Base-by-base conservation (phyloP, 1,140 invertebrate species). In the Orchesella cincta region DNA sequence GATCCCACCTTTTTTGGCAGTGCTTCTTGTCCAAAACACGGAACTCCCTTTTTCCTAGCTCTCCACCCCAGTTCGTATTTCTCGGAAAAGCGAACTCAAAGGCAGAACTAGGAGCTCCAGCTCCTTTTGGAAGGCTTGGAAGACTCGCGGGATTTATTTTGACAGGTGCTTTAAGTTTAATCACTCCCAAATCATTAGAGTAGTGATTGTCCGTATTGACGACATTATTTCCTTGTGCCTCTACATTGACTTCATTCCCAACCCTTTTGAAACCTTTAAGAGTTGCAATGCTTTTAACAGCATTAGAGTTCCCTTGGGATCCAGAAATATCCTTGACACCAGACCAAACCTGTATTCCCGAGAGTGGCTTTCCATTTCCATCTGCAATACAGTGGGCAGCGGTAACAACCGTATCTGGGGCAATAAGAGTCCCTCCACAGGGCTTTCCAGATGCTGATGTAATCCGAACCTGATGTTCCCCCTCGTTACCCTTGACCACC, bases 381-480 rank as follows among this genome's bases (percentile, higher is more conserved):
- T 18, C 54, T n/a, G 23, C 23, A 18, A 67, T 23, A n/a, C 62
- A 67, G 1, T 67, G 62, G 12, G 62, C n/a, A n/a, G n/a, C n/a
- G n/a, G n/a, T n/a, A n/a, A n/a, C n/a, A n/a, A 67, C 62, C 8
- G 23, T n/a, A 67, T 67, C 62, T 33, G 2, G 62, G 1, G 62
- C 62, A 12, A 67, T 29, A 12, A 67, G 23, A 12, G 62, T 67
- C 5, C 62, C 62, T n/a, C 62, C 62, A 67, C 62, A 67, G 14
- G 62, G n/a, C 5, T 67, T 67, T 31, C 62, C 62, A 16, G 23
- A 26, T 67, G 62, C 29, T 3, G 62, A n/a, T n/a, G n/a, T 67
- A 33, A 67, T 67, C 8, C 33, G 62, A 2, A 67, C 62, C n/a
- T 67, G 62, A 67, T 67, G 62, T 23, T 67, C 62, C 8, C 33